These are phyloP conservation scores for Chrysocyon brachyurus DNA, from an alignment of 2,797 vertebrate genomes.

Conservation along the genomic window DNA sequence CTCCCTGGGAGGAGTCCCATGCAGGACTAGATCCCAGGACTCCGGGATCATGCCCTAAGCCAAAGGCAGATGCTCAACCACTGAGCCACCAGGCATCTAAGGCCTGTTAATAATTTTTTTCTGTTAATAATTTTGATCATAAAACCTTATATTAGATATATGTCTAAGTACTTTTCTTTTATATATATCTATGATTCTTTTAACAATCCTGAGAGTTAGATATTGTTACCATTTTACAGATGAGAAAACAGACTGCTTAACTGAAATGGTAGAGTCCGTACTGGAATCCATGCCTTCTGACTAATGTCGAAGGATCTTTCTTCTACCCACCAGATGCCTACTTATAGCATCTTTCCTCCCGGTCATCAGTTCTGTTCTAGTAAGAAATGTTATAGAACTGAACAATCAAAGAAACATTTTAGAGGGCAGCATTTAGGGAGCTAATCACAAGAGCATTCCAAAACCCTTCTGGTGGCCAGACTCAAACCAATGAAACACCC, in stretches of 20 bases:
- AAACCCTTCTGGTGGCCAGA: not conserved
- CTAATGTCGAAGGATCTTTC: not conserved
- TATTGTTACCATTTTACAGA: slow-evolving; percentile 13
- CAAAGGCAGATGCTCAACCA: no score
- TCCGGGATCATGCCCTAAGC: no score
- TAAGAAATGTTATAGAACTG: slow-evolving; percentile 29
- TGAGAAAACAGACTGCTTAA: slow-evolving; percentile 27
- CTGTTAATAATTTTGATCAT: not conserved
- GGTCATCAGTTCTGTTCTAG: not conserved
- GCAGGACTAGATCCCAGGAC: no score
- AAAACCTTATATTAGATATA: not conserved
- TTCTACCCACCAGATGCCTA: not conserved
- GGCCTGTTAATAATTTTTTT: no score
- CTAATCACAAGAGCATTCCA: not conserved
- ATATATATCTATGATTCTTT: not conserved
- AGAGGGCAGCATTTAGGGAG: not conserved
- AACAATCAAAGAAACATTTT: slow-evolving; percentile 11
- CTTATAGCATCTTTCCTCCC: not conserved
- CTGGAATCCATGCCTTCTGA: not conserved
- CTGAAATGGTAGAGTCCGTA: not conserved
- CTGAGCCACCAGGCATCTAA: no score
- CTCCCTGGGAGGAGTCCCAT: no score
- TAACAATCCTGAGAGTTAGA: slow-evolving; percentile 10
- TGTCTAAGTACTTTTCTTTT: not conserved
- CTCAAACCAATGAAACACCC: not conserved